Evolutionary conservation across 2,113 vertebrate genomes (phyloP).

Genomic region (Mastomys natalensis): DNA sequence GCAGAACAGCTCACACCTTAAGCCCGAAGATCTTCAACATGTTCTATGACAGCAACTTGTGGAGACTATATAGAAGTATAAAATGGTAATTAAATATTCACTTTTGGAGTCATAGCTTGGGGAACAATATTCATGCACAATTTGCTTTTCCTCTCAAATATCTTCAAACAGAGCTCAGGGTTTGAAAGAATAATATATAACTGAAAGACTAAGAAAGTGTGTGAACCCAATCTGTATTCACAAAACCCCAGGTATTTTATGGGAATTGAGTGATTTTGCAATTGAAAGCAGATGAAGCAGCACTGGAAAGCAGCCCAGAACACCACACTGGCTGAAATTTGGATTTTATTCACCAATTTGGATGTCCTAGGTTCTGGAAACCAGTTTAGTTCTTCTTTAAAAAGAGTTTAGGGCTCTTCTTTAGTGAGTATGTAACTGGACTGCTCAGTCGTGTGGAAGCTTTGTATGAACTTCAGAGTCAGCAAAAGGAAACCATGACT

Average conservation of each 20-base stretch:
- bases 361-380: slow-evolving; percentile 9
- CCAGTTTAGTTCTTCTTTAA: background rate
- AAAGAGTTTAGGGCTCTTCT: too few relatives aligned
- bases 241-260: slow-evolving; percentile 34
- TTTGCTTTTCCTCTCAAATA: slow-evolving; percentile 55
- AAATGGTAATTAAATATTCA: slow-evolving; percentile 56
- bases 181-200: slow-evolving; percentile 30
- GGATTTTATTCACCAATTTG: background rate
- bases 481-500: slow-evolving; percentile 8
- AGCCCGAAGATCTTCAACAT: slow-evolving; percentile 47
- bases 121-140: background rate
- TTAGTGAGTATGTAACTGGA: background rate
- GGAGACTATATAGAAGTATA: background rate
- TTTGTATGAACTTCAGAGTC: slow-evolving; percentile 13
- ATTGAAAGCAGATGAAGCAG: slow-evolving; percentile 1
- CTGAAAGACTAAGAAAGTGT: background rate
- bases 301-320: background rate
- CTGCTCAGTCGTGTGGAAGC: background rate
- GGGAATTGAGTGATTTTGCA: slow-evolving; percentile 27
- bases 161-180: background rate
- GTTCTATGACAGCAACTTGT: background rate
- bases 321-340: fast-evolving
- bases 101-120: slow-evolving; percentile 39
- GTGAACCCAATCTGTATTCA: slow-evolving; percentile 1
- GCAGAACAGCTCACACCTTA: slow-evolving; percentile 55